These are phyloP conservation scores for Leptura quadrifasciata DNA, from an alignment of 2,888 invertebrate genomes.

Conservation along the genomic window DNA sequence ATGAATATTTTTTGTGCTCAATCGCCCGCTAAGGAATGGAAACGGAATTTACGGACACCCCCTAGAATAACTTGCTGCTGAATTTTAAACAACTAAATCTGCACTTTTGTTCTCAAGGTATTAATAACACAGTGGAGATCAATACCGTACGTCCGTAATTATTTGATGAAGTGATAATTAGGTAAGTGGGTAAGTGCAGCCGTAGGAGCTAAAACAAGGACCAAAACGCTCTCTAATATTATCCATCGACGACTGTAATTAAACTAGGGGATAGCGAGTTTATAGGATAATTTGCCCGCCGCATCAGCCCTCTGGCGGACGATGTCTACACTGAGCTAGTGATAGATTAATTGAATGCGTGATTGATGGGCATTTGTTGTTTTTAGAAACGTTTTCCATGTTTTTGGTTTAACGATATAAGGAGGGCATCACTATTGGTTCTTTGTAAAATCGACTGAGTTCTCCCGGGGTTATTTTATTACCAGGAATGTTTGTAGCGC, in stretches of 20 bases:
- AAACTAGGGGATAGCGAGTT: slow-evolving; percentile 50
- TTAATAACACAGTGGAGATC: not conserved
- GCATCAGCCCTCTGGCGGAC: slow-evolving; percentile 50
- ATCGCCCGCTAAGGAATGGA: too few relatives aligned
- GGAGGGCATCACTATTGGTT: slow-evolving; percentile 27
- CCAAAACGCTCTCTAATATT: slow-evolving; percentile 51
- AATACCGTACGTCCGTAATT: not conserved
- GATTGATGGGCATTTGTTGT: slow-evolving; percentile 54
- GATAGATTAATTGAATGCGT: slow-evolving; percentile 54
- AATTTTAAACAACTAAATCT: too few relatives aligned
- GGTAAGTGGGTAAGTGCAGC: slow-evolving; percentile 49
- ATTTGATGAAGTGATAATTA: slow-evolving; percentile 56
- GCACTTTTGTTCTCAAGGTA: not conserved
- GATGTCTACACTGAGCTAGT: slow-evolving; percentile 31
- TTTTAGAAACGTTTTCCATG: slow-evolving; percentile 56
- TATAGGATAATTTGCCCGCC: slow-evolving; percentile 55
- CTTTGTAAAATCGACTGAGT: slow-evolving; percentile 30
- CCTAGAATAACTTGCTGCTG: too few relatives aligned
- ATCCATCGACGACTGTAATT: slow-evolving; percentile 59
- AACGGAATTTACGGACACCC: too few relatives aligned
- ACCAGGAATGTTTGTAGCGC: slow-evolving; percentile 21
- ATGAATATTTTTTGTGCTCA: too few relatives aligned
- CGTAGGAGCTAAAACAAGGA: slow-evolving; percentile 47
- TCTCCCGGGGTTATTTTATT: slow-evolving; percentile 28
- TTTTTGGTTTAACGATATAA: slow-evolving; percentile 41